These are phyloP conservation scores for Sporophila hypoxantha DNA, from an alignment of 2,113 vertebrate species.

Conservation along the genomic window DNA sequence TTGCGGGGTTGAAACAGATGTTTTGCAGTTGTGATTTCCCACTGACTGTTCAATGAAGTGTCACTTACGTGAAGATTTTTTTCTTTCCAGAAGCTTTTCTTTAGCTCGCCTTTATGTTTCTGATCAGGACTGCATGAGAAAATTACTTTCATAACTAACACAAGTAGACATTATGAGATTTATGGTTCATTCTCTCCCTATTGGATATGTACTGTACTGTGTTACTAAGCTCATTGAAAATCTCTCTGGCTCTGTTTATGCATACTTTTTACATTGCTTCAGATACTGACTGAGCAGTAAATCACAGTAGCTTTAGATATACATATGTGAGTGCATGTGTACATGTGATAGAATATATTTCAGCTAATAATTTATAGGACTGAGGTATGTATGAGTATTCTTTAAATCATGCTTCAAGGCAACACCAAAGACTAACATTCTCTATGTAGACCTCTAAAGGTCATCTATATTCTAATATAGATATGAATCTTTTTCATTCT, in stretches of 20 bases:
- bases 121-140: not conserved
- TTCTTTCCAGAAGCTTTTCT: not conserved
- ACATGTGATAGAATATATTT: not conserved
- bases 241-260: not conserved
- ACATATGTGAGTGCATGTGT: fast-evolving
- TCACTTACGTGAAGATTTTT: not conserved
- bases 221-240: not conserved
- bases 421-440: not conserved
- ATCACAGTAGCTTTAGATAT: not conserved
- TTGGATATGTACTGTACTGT: not conserved
- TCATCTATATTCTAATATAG: not conserved
- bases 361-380: not conserved
- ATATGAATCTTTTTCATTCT: not conserved
- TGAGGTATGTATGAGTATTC: not conserved
- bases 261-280: not conserved
- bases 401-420: not conserved
- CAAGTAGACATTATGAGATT: not conserved
- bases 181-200: not conserved
- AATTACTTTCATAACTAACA: not conserved
- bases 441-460: not conserved
- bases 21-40: not conserved
- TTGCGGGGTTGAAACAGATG: conserved; percentile 4
- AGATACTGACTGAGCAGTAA: not conserved
- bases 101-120: not conserved
- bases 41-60: not conserved